Evolutionary conservation across 2,888 invertebrate genomes (phyloP).

Genomic region (Melinaea marsaeus): DNA sequence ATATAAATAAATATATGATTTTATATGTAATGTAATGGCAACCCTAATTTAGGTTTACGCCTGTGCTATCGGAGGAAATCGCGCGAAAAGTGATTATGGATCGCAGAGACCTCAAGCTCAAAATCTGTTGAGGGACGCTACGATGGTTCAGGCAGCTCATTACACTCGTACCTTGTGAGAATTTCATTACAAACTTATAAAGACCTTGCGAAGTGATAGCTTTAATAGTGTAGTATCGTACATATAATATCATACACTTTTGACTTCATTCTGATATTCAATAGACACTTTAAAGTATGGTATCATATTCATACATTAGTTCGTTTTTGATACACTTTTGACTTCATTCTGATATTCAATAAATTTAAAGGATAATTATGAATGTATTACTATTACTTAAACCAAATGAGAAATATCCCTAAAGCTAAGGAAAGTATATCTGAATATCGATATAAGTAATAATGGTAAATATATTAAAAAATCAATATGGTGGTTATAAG

Average conservation of each 20-base stretch:
- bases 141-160: conserved; percentile 25
- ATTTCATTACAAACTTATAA: conserved; percentile 21
- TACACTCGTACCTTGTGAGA: conserved; percentile 22
- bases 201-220: conserved; percentile 4
- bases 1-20: no score
- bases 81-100: conserved; percentile 68
- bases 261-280: no score
- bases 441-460: no score
- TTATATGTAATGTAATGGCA: conserved; percentile 25
- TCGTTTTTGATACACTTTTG: not conserved
- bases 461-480: not conserved
- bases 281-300: no score
- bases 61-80: conserved; percentile 63
- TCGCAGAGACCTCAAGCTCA: conserved; percentile 61
- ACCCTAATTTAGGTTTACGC: conserved; percentile 53
- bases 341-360: no score
- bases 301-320: no score
- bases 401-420: no score
- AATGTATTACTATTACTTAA: no score
- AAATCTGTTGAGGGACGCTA: conserved; percentile 46
- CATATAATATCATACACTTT: conserved; percentile 1
- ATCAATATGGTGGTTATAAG: conserved; percentile 7
- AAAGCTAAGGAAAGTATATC: no score
- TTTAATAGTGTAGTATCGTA: conserved; percentile 4
- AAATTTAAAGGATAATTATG: no score